Base-by-base conservation (phyloP, 2,888 invertebrate species). In the Thymelicus lineola region DNA sequence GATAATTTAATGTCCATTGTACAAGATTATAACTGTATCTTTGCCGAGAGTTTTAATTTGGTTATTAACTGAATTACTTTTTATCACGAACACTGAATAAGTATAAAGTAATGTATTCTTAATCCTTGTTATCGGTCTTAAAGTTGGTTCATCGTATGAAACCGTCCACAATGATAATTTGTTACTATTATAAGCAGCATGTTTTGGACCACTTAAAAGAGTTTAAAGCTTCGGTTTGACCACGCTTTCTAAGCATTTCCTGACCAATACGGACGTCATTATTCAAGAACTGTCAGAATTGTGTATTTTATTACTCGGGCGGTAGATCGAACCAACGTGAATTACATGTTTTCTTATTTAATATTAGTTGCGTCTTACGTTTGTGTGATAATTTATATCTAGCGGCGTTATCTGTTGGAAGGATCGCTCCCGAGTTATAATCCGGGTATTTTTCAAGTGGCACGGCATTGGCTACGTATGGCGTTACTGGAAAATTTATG, bases 281-380 rank as follows among this genome's bases (percentile, higher is more conserved):
- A 93, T 93, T 93, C 91, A 90, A 91, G 87, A 90, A 87, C 89
- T 93, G 93, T 93, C 93, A 93, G 90, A 93, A 90, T 85, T 84
- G 82, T 91, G 85, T 93, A 93, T 89, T 93, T 92, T 93, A 93
- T 91, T 88, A 83, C 87, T 82, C 82, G 80, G 76, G 80, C 82
- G 86, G 86, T 79, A 87, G 83, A 90, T 90, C 88, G 90, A 83
- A 85, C 81, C 83, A 82, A 86, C 83, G 90, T 90, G 93, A 93
- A 93, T 93, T 93, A 93, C 91, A 93, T 86, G 92, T 84, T 90
- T 91, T 91, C 90, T 89, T 93, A 92, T 93, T 93, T 91, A 91
- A 92, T 93, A 91, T 93, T 87, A 92, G 92, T 88, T 85, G 90
- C 87, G 86, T 87, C 88, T 89, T 89, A 86, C 89, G 88, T 90